Conservation (phyloP, 92 coral and sea anemone genomes). For the Montipora capitata region DNA sequence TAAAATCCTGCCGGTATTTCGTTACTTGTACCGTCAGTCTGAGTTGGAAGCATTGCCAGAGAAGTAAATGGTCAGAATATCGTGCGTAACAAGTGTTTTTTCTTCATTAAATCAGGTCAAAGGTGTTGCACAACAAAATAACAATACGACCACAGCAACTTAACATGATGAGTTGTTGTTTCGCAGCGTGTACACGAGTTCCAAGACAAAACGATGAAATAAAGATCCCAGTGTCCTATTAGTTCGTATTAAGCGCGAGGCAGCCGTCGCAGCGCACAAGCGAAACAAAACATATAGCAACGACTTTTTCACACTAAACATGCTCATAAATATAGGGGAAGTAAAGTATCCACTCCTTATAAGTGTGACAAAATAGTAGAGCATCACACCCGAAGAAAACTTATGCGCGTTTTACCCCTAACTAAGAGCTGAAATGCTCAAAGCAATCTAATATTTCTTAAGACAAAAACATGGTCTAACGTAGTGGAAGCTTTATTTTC, state of each 20-base stretch:
- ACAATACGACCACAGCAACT: conserved; percentile 5
- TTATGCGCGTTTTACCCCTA: background rate
- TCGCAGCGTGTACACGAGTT: conserved; percentile 21
- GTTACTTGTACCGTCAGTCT: background rate
- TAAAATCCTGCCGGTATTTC: too few relatives aligned
- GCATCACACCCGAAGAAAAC: background rate
- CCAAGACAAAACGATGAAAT: conserved; percentile 17
- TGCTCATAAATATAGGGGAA: too few relatives aligned
- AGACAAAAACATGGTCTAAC: too few relatives aligned
- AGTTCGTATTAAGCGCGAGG: background rate
- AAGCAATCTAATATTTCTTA: too few relatives aligned
- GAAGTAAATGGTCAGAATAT: background rate
- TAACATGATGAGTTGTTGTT: conserved; percentile 20
- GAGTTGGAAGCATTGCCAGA: background rate
- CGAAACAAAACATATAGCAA: background rate
- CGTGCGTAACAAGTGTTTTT: background rate
- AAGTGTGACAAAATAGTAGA: too few relatives aligned
- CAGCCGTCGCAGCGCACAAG: background rate
- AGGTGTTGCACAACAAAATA: conserved; percentile 36
- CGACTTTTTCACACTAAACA: background rate
- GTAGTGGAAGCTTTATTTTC: too few relatives aligned
- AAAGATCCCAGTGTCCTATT: background rate
- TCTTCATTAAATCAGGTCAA: conserved; percentile 38
- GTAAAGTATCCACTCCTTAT: background rate
- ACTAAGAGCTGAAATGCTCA: background rate